These are phyloP conservation scores for Petromus typicus DNA, from an alignment of 2,113 vertebrate species.

Conservation along the genomic window DNA sequence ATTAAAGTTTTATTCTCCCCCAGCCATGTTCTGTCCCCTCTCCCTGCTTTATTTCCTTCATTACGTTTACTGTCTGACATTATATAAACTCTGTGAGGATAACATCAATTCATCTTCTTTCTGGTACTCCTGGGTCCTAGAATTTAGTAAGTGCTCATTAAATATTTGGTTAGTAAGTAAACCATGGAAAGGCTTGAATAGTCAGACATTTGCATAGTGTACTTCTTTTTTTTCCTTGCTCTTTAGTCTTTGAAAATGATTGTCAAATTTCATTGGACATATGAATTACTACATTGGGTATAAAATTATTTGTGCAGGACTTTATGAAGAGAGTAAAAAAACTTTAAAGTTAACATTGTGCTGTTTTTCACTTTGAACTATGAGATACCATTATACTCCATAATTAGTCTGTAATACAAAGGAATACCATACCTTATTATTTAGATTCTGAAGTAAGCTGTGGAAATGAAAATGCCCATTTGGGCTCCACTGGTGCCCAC, in stretches of 20 bases:
- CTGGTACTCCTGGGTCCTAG: background rate
- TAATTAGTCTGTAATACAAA: background rate
- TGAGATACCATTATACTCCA: background rate
- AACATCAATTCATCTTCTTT: constrained; percentile 8
- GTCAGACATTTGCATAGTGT: background rate
- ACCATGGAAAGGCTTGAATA: background rate
- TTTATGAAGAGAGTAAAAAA: background rate
- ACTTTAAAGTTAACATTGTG: background rate
- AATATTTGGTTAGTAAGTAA: constrained; percentile 48
- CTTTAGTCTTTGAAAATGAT: background rate
- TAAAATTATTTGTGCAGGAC: background rate
- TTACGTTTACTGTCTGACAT: background rate
- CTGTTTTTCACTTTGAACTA: background rate
- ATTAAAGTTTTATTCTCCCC: too few species aligned
- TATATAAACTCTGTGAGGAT: background rate
- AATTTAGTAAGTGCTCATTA: constrained; percentile 36
- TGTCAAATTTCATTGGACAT: background rate
- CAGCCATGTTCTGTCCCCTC: background rate
- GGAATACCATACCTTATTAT: background rate
- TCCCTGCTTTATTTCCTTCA: background rate
- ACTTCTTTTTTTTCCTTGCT: background rate
- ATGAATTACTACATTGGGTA: background rate
- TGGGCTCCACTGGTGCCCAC: background rate
- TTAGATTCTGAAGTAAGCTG: constrained; percentile 11
- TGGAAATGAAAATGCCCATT: background rate